Percentiles rank a stretch among this genome's conserved stretches.
These are phyloP conservation scores for Acrobasis suavella DNA, from an alignment of 2,888 invertebrate genomes.

Conservation along the genomic window DNA sequence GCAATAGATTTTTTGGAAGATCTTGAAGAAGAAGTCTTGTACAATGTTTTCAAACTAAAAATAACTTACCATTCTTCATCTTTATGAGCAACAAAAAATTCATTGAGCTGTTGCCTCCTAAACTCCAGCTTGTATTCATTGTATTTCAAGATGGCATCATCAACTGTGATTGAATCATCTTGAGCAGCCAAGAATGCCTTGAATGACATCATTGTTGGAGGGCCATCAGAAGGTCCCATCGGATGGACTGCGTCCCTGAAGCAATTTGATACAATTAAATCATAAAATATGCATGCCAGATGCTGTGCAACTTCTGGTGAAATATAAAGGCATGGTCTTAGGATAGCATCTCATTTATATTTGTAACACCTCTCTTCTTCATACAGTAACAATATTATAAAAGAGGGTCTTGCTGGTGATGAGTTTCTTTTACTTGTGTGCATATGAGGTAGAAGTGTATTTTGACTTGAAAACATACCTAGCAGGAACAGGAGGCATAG, in stretches of 20 bases:
- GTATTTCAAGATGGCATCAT: constrained; percentile 97
- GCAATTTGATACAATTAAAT: constrained; percentile 9
- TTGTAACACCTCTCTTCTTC: too few species aligned
- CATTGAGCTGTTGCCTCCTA: constrained; percentile 96
- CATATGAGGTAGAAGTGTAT: too few species aligned
- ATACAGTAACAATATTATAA: too few species aligned
- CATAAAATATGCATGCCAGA: too few species aligned
- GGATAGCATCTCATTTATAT: too few species aligned
- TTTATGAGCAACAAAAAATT: constrained; percentile 99
- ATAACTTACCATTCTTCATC: constrained; percentile 98
- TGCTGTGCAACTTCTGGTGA: too few species aligned
- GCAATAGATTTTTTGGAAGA: constrained; percentile 16
- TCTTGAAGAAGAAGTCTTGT: constrained; percentile 22
- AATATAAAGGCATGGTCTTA: too few species aligned
- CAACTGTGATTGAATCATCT: constrained; percentile 98
- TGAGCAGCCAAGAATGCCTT: constrained; percentile 98
- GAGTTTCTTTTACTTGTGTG: neutral
- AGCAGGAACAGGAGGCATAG: constrained; percentile 77
- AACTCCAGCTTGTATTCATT: constrained; percentile 99
- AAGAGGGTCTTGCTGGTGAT: too few species aligned
- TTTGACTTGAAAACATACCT: constrained; percentile 53
- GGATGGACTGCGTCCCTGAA: constrained; percentile 79
- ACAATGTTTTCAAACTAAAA: constrained; percentile 21
- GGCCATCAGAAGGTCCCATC: constrained; percentile 84
- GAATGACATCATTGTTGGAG: constrained; percentile 97